phyloP scores from a whole-genome alignment of 2,888 invertebrate species.

The Aphidoletes aphidimyza region DNA sequence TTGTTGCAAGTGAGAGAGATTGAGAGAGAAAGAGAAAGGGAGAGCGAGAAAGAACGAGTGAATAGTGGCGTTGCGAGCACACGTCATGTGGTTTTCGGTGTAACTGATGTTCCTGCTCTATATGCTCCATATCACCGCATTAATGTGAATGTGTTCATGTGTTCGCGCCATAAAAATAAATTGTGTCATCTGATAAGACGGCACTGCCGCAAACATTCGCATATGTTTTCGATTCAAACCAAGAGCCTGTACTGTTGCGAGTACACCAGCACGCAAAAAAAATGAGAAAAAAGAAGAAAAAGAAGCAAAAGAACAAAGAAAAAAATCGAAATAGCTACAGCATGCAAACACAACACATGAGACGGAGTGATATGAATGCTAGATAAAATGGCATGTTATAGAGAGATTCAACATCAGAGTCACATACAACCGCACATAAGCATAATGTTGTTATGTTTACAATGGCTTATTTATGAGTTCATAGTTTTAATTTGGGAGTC shows the following conservation, averaged over 20 bases:
- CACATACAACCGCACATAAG: not conserved
- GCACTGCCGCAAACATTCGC: slow-evolving; percentile 2
- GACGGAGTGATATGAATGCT: not conserved
- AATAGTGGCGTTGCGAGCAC: not conserved
- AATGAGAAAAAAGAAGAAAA: too few relatives aligned
- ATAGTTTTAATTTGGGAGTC: slow-evolving; percentile 31
- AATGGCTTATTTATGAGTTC: slow-evolving; percentile 30
- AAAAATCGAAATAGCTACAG: not conserved
- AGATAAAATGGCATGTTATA: not conserved
- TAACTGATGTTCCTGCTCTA: slow-evolving; percentile 12
- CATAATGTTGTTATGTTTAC: not conserved
- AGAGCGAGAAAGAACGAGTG: not conserved
- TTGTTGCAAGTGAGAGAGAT: not conserved
- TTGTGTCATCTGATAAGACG: slow-evolving; percentile 45
- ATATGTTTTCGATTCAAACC: slow-evolving; percentile 33
- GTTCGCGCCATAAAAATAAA: slow-evolving; percentile 47
- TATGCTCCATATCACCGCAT: slow-evolving; percentile 12
- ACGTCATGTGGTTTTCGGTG: slow-evolving; percentile 13
- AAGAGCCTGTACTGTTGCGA: not conserved
- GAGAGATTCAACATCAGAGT: not conserved
- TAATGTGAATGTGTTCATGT: slow-evolving; percentile 37
- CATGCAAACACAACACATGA: not conserved
- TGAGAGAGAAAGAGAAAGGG: slow-evolving; percentile 3
- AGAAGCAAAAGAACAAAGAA: too few relatives aligned
- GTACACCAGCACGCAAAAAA: not conserved